phyloP scores from a whole-genome alignment of 2,113 vertebrate genomes.

The Rynchops niger region DNA sequence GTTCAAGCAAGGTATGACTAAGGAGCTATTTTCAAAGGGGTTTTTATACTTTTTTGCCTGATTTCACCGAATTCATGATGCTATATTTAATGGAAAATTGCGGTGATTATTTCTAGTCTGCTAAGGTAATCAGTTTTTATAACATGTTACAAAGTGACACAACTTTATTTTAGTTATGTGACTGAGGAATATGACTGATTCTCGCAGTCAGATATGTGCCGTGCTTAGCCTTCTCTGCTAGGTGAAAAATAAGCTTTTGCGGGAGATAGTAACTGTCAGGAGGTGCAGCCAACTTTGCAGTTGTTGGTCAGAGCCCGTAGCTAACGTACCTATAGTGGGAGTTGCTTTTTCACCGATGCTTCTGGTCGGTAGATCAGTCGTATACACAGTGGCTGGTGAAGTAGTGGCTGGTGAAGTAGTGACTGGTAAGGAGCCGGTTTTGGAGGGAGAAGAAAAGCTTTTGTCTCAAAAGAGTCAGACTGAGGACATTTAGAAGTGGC shows the following conservation, averaged over 20 bases:
- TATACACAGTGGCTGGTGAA: rapidly evolving
- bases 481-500: neutral
- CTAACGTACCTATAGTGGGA: neutral
- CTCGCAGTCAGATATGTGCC: rapidly evolving
- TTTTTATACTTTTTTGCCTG: neutral
- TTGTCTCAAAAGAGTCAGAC: neutral
- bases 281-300: neutral
- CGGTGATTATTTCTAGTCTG: neutral
- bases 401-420: neutral
- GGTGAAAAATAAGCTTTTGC: neutral
- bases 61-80: neutral
- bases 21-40: neutral
- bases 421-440: neutral
- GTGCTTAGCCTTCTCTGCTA: neutral
- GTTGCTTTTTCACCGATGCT: neutral
- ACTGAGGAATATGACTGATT: neutral
- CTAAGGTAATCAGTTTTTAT: neutral
- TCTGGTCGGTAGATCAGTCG: neutral
- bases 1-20: constrained; percentile 4
- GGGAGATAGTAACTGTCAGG: neutral
- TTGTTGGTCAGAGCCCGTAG: neutral
- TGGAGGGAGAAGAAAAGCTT: neutral
- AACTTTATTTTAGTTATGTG: neutral
- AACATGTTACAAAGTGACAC: neutral
- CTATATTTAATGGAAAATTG: constrained; percentile 3